Evolutionary conservation across 30 jellyfish, hydroid and myxozoan genomes (phyloP).

Genomic region (Chrysaora quinquecirrha): DNA sequence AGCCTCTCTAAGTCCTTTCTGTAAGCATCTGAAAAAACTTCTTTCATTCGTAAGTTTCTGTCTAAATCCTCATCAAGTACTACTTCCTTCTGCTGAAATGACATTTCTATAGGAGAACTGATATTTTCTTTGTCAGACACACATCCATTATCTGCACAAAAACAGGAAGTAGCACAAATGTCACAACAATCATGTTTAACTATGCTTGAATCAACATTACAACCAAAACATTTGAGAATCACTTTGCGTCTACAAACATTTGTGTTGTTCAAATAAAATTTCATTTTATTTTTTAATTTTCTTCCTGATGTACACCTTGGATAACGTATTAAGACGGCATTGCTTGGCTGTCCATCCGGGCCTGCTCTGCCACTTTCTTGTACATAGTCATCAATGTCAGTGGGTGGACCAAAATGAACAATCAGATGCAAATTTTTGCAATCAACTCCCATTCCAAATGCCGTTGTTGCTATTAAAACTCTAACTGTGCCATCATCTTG

Average conservation of each 20-base stretch:
- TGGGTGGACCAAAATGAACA: conserved; percentile 10
- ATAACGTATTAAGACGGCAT: neutral
- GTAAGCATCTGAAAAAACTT: neutral
- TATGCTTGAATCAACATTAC: neutral
- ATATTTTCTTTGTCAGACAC: neutral
- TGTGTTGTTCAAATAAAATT: neutral
- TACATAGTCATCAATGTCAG: conserved; percentile 8
- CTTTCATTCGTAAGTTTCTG: neutral
- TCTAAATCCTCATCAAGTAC: neutral
- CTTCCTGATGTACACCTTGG: neutral
- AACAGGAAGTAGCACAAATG: conserved; percentile 1
- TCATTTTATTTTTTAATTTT: neutral
- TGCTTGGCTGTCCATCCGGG: conserved; percentile 10
- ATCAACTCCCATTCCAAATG: conserved; percentile 9
- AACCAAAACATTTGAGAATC: conserved; percentile 2
- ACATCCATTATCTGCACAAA: neutral
- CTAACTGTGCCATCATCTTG: conserved; percentile 10
- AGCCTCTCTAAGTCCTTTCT: neutral
- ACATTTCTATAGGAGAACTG: neutral
- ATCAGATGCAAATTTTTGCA: neutral
- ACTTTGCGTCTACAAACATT: conserved; percentile 8
- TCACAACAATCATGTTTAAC: conserved; percentile 12
- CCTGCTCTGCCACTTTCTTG: conserved; percentile 17
- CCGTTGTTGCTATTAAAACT: conserved; percentile 10
- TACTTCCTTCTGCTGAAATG: neutral